phyloP scores from a whole-genome alignment of 2,797 vertebrate genomes.

The Sylvia borin region DNA sequence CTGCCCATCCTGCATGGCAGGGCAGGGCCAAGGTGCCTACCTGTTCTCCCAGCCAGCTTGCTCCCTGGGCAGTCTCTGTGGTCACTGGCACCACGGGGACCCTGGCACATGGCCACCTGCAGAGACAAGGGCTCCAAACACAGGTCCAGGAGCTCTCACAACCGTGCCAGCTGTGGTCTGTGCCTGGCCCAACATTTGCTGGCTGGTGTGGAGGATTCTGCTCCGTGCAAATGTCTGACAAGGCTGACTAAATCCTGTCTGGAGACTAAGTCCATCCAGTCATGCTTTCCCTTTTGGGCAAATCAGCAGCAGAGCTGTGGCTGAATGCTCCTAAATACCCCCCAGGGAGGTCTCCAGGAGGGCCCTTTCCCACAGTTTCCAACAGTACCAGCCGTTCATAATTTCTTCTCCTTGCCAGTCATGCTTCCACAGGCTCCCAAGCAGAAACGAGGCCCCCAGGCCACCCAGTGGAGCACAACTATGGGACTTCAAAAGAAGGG shows the following conservation, averaged over 20 bases:
- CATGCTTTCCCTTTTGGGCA: background rate
- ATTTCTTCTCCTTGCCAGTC: background rate
- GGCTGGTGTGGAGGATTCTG: background rate
- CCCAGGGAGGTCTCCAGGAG: background rate
- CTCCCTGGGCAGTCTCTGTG: background rate
- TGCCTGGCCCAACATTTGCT: background rate
- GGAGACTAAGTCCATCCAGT: background rate
- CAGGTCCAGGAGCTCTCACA: background rate
- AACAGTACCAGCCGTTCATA: slow-evolving; percentile 27
- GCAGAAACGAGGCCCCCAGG: background rate
- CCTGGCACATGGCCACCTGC: background rate
- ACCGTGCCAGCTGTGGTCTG: fast-evolving
- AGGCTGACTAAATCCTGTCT: slow-evolving; percentile 24
- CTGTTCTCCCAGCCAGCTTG: background rate
- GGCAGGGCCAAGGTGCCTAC: background rate
- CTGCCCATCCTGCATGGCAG: background rate
- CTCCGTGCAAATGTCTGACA: slow-evolving; percentile 43
- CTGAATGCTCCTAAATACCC: slow-evolving; percentile 27
- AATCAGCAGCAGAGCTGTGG: background rate
- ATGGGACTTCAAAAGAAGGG: background rate
- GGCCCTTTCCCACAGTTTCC: slow-evolving; percentile 42
- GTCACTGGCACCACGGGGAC: background rate
- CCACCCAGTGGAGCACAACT: background rate
- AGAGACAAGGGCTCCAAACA: background rate
- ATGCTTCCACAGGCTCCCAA: background rate